Evolutionary conservation across 1,140 invertebrate genomes (phyloP), one percentile per base, ranked within the genome.

Genomic region (Philotrypesis tridentata): DNA sequence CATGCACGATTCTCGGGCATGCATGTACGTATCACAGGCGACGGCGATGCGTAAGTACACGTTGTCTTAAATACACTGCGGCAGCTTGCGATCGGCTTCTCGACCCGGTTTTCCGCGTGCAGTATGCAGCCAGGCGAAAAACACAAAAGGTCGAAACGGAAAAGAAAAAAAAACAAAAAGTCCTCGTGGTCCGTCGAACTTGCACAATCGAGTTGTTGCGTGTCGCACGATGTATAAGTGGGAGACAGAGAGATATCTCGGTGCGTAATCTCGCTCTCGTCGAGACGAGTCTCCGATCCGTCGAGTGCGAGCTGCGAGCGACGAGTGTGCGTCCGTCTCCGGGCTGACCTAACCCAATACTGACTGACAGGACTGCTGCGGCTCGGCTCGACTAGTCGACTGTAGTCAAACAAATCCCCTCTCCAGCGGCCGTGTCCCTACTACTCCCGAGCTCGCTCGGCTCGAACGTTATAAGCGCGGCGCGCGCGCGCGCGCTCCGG

Each of bases 311-410:
- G 40, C 5, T 21, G 6, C 14, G n/a, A 63, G 63, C 25, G 33
- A 65, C 27, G 61, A 25, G 25, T 65, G 25, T 65, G 65, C 31
- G n/a, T 27, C 63, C 33, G 25, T 70, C 71, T 43, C 25, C 71
- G 79, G 79, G 79, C 79, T 80, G 79, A 73, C 71, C 79, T 80
- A 67, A 80, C 71, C 79, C 71, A 80, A 68, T 33, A 80, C 70
- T 73, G 37, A 68, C 79, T 74, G 79, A 74, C 55, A 74, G 60
- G 25, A 61, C 23, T 14, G 61, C 8, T 48, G 67, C 61, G 61
- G 61, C 61, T 40, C 37, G n/a, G n/a, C n/a, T n/a, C n/a, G n/a
- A n/a, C n/a, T n/a, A n/a, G n/a, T n/a, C n/a, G 71, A 68, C 71
- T 74, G 31, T 80, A 74, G 60, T 74, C 55, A 73, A 73, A 73